phyloP scores from a whole-genome alignment of 2,888 invertebrate species.

The Nasonia oneida region DNA sequence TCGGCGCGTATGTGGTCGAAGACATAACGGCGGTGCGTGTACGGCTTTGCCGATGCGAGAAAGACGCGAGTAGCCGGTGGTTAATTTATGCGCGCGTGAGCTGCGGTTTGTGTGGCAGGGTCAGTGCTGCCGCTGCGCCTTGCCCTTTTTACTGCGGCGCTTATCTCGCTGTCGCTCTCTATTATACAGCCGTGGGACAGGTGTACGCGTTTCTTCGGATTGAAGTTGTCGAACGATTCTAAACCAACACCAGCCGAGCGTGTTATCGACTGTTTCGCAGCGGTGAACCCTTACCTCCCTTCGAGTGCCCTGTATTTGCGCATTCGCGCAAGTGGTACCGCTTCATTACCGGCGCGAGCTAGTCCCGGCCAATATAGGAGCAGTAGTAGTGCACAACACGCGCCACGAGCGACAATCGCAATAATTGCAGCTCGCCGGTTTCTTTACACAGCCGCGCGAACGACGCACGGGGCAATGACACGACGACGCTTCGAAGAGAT shows the following conservation, averaged over 20 bases:
- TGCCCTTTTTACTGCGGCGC: background rate
- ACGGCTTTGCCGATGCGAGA: background rate
- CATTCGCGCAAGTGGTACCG: too few relatives aligned
- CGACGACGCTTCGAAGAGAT: background rate
- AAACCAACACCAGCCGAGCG: too few relatives aligned
- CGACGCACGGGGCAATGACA: slow-evolving; percentile 30
- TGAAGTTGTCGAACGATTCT: too few relatives aligned
- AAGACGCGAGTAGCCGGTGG: background rate
- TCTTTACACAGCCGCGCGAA: slow-evolving; percentile 22
- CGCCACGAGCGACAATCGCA: background rate
- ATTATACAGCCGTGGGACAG: background rate
- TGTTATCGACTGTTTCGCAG: too few relatives aligned
- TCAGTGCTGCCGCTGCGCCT: background rate
- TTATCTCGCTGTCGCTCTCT: background rate
- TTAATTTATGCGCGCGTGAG: slow-evolving; percentile 36
- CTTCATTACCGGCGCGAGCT: background rate
- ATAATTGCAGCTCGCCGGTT: slow-evolving; percentile 46
- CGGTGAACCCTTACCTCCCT: too few relatives aligned
- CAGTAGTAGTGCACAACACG: background rate
- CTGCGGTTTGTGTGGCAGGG: background rate
- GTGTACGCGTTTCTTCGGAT: background rate
- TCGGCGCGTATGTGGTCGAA: background rate
- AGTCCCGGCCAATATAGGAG: background rate
- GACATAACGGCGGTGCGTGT: background rate
- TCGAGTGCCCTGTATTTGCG: too few relatives aligned